Percentiles rank a stretch among this genome's conserved stretches.
Evolutionary conservation across 2,797 vertebrate genomes (phyloP).

Genomic region (Dermochelys coriacea): DNA sequence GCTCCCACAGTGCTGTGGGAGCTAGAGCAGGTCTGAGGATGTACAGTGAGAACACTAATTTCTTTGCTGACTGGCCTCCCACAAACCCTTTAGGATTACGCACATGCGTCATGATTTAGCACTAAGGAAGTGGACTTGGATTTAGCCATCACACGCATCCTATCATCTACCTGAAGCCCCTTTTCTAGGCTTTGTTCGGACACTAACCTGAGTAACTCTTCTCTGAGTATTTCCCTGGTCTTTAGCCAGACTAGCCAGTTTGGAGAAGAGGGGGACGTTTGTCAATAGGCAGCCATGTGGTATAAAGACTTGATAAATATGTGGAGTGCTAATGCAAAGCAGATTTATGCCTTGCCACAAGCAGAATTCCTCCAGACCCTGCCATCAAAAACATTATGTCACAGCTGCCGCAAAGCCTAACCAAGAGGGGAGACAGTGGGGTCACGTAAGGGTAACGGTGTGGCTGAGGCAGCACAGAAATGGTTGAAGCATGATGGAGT

Average conservation of each 20-base stretch:
- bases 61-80: background rate
- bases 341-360: constrained; percentile 72
- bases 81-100: background rate
- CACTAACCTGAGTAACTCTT: background rate
- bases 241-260: background rate
- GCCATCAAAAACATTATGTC: constrained; percentile 75
- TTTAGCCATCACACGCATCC: background rate
- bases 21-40: background rate
- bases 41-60: rapidly evolving
- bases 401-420: constrained; percentile 56
- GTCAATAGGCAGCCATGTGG: constrained; percentile 56
- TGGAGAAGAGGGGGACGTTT: background rate
- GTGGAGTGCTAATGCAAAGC: constrained; percentile 70
- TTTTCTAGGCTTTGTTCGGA: background rate
- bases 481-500: constrained; percentile 34
- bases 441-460: constrained; percentile 69
- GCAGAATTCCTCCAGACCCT: constrained; percentile 70
- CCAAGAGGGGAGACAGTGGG: constrained; percentile 56
- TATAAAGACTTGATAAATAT: constrained; percentile 52
- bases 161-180: background rate
- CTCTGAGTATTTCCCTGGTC: rapidly evolving
- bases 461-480: constrained; percentile 37
- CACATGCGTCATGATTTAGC: background rate
- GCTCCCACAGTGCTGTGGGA: background rate
- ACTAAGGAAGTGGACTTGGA: background rate